Evolutionary conservation across 1,140 invertebrate species (phyloP).

Genomic region (Chrysomallon squamiferum): DNA sequence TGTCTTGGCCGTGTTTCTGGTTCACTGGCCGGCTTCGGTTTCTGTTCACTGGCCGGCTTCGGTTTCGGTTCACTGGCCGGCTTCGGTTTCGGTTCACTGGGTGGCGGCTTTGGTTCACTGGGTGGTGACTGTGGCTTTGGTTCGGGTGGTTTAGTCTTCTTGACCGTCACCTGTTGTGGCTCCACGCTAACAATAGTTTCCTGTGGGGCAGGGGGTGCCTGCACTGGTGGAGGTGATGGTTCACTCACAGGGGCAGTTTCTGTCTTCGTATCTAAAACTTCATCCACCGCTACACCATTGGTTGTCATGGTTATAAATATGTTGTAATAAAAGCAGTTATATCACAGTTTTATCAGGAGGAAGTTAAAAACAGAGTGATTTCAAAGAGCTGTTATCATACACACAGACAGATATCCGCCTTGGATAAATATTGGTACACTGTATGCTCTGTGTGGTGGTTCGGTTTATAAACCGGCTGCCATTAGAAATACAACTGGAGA

Average conservation of each 20-base stretch:
- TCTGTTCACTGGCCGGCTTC: neutral
- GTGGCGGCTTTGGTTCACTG: too few relatives aligned
- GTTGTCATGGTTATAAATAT: conserved; percentile 11
- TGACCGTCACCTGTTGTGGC: conserved; percentile 12
- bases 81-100: conserved; percentile 8
- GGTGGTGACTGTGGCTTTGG: neutral
- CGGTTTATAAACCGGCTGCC: conserved; percentile 5
- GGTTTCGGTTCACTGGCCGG: conserved; percentile 2
- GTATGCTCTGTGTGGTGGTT: neutral
- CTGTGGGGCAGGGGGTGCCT: conserved; percentile 8
- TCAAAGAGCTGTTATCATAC: too few relatives aligned
- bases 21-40: conserved; percentile 11
- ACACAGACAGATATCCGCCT: neutral
- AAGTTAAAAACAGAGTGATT: too few relatives aligned
- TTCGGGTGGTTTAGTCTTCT: conserved; percentile 12
- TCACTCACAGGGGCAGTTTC: too few relatives aligned
- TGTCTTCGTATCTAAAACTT: neutral
- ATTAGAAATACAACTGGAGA: neutral
- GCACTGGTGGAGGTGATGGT: conserved; percentile 5
- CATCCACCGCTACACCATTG: conserved; percentile 1
- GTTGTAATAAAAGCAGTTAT: neutral
- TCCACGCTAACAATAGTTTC: conserved; percentile 4
- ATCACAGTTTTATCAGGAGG: conserved; percentile 1
- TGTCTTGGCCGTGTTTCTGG: conserved; percentile 7
- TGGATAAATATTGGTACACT: neutral